Evolutionary conservation across 2,113 vertebrate species (phyloP), one percentile per base, ranked within the genome.

Genomic region (Ploceus nigricollis): DNA sequence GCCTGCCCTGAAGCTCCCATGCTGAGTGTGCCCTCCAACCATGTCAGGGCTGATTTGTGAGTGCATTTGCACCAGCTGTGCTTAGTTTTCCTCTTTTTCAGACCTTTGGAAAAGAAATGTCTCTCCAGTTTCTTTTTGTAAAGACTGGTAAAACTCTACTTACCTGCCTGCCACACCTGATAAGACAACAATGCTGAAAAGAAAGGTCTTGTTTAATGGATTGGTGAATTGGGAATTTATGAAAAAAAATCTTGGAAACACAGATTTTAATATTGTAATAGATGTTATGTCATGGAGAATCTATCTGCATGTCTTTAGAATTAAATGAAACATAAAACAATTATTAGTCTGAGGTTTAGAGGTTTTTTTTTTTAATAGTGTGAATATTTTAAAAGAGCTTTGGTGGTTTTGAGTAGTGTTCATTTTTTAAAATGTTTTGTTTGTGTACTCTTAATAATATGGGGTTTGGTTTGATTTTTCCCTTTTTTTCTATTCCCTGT

Each of bases 291-390:
- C 30, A 35, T 64, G 9, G 14, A 40, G 4, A 86, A 48, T 17
- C 20, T 61, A 5, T 45, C 8, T 44, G 2, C n/a, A 7, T 60
- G 18, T 27, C 37, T 82, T 86, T 71, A 37, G 8, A 51, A 16
- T 48, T 79, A 69, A 84, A 81, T 54, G 19, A 73, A 93, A n/a
- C 15, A 4, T n/a, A 54, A 40, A 69, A 10, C 23, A 57, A 2
- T 19, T 42, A 27, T 15, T 58, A 11, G 39, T 75, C 72, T 60
- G 27, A 78, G 15, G 3, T 30, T 28, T 25, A 33, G 7, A 8
- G 5, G 2, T 0, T 2, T 47, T 5, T 6, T 45, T 28, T 18
- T 54, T 30, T 7, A 73, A 23, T 16, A 5, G 5, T 0, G 0
- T 15, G 1, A 35, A 14, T 60, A 27, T 71, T 71, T 90, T 57